A percentile compares a stretch with the other conserved stretches of the same genome.
Evolutionary conservation across 2,888 invertebrate species (phyloP).

Genomic region (Plutella xylostella): DNA sequence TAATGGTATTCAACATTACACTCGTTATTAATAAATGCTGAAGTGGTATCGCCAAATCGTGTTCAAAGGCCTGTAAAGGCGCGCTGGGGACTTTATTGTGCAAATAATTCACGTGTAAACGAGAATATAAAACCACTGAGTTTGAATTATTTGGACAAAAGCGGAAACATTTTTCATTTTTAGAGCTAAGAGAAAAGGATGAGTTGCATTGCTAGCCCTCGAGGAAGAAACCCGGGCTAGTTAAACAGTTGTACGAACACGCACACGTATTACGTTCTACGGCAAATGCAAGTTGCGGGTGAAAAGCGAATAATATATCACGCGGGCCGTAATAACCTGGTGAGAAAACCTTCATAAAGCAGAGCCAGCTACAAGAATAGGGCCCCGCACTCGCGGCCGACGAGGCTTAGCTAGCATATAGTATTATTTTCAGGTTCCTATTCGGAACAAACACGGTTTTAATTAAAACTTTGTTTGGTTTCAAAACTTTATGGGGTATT

Average conservation of each 20-base stretch:
- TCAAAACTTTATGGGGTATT: background rate
- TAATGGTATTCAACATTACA: too few species aligned
- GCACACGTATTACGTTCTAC: conserved; percentile 4
- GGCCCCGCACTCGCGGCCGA: background rate
- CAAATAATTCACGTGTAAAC: conserved; percentile 14
- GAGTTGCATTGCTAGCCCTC: conserved; percentile 7
- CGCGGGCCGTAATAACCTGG: conserved; percentile 21
- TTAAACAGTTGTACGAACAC: conserved; percentile 3
- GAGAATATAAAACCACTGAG: conserved; percentile 16
- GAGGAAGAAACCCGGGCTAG: conserved; percentile 4
- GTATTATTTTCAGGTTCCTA: background rate
- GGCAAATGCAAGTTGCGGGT: background rate
- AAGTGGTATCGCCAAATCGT: too few species aligned
- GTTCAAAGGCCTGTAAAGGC: too few species aligned
- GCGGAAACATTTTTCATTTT: conserved; percentile 20
- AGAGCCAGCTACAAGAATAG: conserved; percentile 3
- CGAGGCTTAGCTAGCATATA: background rate
- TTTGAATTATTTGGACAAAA: conserved; percentile 22
- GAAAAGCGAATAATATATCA: conserved; percentile 16
- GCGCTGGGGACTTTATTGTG: too few species aligned
- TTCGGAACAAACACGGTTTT: background rate
- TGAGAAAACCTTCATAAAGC: conserved; percentile 7
- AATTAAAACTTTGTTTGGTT: background rate
- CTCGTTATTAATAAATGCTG: too few species aligned
- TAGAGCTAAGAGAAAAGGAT: conserved; percentile 16